A percentile compares a stretch with the other conserved stretches of the same genome.
These are phyloP conservation scores for Caenorhabditis elegans DNA, from an alignment of 1,140 invertebrate species.

Conservation along the genomic window WBcel235 BX284602.5:4531001-4531500, in stretches of 20 bases:
- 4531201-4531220: too few relatives aligned
- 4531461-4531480: neutral
- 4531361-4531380: neutral
- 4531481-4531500: neutral
- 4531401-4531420: neutral
- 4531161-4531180: too few relatives aligned
- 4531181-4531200: too few relatives aligned
- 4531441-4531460: too few relatives aligned
- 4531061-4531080: neutral
- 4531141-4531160: too few relatives aligned
- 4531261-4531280: too few relatives aligned
- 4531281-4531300: too few relatives aligned
- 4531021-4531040: neutral
- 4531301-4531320: neutral
- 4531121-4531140: too few relatives aligned
- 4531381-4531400: constrained; percentile 1
- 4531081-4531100: neutral
- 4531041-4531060: neutral
- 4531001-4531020: neutral
- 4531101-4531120: too few relatives aligned
- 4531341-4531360: neutral
- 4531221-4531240: too few relatives aligned
- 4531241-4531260: too few relatives aligned
- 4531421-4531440: neutral
- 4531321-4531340: neutral